Base-by-base conservation (phyloP, 2,797 vertebrate species). In the Bradypodion pumilum region DNA sequence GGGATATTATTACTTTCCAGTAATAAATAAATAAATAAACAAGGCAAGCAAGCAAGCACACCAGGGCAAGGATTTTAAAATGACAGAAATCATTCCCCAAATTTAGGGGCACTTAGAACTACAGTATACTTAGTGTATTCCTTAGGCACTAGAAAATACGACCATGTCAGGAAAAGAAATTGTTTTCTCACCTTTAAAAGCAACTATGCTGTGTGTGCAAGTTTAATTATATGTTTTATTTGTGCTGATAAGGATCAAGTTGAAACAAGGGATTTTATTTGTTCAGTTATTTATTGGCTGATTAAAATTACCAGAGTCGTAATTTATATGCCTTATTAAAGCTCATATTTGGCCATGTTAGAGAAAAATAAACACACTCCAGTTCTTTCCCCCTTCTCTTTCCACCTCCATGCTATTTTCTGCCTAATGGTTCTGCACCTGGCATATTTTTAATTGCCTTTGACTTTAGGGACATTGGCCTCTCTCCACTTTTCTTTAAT, bases 241-340 rank as follows among this genome's bases (percentile, higher is more conserved):
- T 56, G 74, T 77, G 83, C 84, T 76, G 1, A 60, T 49, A 40
- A 63, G 63, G 9, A 60, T 69, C 68, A n/a, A 74, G 74, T 79
- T 49, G 68, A 44, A 83, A 49, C 27, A 68, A 79, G 68, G 1
- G 29, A 72, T 87, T 87, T 80, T 87, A 80, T 59, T 3, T 56
- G 65, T 73, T 49, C 32, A 15, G 85, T 86, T 89, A 90, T 78
- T 32, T 83, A 85, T 69, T 85, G 29, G 3, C 78, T 87, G 80
- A 40, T 13, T 69, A 70, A 81, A 84, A 49, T 85, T 88, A 82
- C 74, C 10, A 81, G 8, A n/a, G 7, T 80, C 91, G 29, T 76
- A 52, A 65, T 69, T 90, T 85, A 74, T 77, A 74, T 85, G 35
- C 40, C 78, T 89, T 84, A 85, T 82, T 82, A 79, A 85, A 88